Evolutionary conservation across 1,140 invertebrate species (phyloP), one percentile per base, ranked within the genome.

Genomic region (Zaprionus kolodkinae): DNA sequence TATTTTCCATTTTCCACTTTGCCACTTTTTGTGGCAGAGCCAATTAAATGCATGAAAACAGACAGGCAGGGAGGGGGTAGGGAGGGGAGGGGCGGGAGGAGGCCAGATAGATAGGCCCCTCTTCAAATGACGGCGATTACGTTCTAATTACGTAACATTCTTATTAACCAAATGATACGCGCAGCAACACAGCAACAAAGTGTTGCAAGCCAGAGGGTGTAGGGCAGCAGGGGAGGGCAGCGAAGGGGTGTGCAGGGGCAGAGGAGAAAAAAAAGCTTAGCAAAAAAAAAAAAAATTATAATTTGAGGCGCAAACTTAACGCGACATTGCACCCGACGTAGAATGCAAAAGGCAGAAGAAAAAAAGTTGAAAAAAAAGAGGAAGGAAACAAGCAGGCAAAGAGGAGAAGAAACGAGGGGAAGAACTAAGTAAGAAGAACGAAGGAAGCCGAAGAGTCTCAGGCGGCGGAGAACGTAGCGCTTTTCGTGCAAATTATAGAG

Each of bases 111-210:
- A 43, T 50, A 36, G 38, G 61, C 57, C 21, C 21, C 59, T 60
- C 45, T 55, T 38, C 69, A 72, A 43, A 38, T 17, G 21, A 72
- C 78, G 72, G 68, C 79, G 82, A 86, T 86, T 86, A 87, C 52
- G 79, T 86, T 87, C 75, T 88, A 88, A 88, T 84, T 88, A 88
- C 59, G 33, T 72, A 84, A 76, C 45, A 77, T 56, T 74, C 71
- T 87, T 78, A 72, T 75, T 83, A 83, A 60, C 80, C 80, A 77
- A 87, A 80, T 83, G 73, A 80, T 88, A 83, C 54, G 65, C 71
- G 62, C 59, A 27, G 30, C 21, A 35, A 12, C 30, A 62, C 11
- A 77, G 38, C 17, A 60, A 72, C 33, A 35, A 36, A 35, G 11
- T 27, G n/a, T 6, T 10, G 13, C 30, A 12, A 1, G 3, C 13